Evolutionary conservation across 2,888 invertebrate genomes (phyloP), one percentile per base, ranked within the genome.

Genomic region (Drosophila aldrichi): DNA sequence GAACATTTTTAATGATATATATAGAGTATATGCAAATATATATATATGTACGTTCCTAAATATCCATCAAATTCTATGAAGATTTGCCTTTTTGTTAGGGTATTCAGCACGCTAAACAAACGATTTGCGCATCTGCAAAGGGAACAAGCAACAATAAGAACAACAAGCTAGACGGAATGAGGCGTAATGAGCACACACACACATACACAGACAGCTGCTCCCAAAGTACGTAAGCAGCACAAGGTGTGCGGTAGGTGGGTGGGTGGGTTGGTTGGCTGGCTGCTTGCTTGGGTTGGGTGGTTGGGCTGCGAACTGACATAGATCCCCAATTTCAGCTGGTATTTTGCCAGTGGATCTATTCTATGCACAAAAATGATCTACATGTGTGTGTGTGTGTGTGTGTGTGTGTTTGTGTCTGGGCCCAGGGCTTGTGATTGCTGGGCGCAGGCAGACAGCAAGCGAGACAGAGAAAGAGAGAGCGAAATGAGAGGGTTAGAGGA

Each of bases 181-280:
- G 78, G 66, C 81, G 78, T 77, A 81, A 81, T 81, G 85, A 65
- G 79, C 54, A 70, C 82, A 75, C 60, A 69, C 34, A 58, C 18
- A 54, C 9, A 67, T 59, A 49, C 20, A 72, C 46, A 52, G 52
- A 22, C 52, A 52, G 52, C 36, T 29, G 16, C n/a, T 74, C 54
- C 29, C 52, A 49, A 67, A 60, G 55, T 61, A 76, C 84, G 81
- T 64, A 65, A 59, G 70, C 74, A 81, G 38, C 58, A 70, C 56
- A 70, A 68, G 83, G 79, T 80, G 77, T 68, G 63, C 64, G 62
- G 54, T 38, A 46, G 76, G 57, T 80, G 70, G 76, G 34, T 77
- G 29, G 56, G 14, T 44, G 18, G 70, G 76, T 29, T 77, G 29
- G 56, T 10, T 44, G 18, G 56, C 29, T 41, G 55, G 51, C 10